These are phyloP conservation scores for Anas capensis DNA, from an alignment of 2,797 vertebrate species.

Conservation along the genomic window DNA sequence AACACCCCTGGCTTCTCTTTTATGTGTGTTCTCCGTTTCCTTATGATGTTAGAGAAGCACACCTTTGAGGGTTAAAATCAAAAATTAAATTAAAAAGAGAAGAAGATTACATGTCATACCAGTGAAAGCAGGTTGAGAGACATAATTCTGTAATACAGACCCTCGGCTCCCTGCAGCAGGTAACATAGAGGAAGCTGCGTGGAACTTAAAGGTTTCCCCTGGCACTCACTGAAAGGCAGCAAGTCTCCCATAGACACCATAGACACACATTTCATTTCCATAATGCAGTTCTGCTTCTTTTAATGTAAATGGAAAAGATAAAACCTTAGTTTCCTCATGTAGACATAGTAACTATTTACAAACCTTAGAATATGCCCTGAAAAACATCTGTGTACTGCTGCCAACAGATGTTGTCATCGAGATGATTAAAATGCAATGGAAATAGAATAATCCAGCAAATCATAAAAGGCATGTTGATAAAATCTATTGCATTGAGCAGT, in stretches of 20 bases:
- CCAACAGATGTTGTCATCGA: conserved; percentile 70
- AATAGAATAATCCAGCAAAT: conserved; percentile 70
- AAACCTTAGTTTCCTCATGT: not conserved
- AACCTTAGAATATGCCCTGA: conserved; percentile 10
- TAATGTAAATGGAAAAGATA: not conserved
- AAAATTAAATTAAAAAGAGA: not conserved
- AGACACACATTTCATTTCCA: not conserved
- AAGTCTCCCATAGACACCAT: not conserved
- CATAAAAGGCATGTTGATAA: conserved; percentile 12
- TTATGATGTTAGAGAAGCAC: not conserved
- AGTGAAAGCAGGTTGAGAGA: conserved; percentile 1
- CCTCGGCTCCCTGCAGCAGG: not conserved
- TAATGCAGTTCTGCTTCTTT: not conserved
- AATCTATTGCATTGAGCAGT: conserved; percentile 7
- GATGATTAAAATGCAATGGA: conserved; percentile 67
- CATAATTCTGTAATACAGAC: not conserved
- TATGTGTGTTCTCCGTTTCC: not conserved
- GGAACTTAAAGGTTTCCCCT: not conserved
- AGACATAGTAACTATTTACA: not conserved
- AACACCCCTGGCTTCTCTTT: not conserved
- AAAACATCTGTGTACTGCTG: conserved; percentile 31
- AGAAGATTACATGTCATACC: not conserved
- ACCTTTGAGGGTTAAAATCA: not conserved
- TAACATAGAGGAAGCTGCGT: not conserved
- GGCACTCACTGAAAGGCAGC: not conserved